A percentile compares a stretch with the other conserved stretches of the same genome.
Evolutionary conservation across 2,113 vertebrate species (phyloP).

Genomic region (Hemicordylus capensis): DNA sequence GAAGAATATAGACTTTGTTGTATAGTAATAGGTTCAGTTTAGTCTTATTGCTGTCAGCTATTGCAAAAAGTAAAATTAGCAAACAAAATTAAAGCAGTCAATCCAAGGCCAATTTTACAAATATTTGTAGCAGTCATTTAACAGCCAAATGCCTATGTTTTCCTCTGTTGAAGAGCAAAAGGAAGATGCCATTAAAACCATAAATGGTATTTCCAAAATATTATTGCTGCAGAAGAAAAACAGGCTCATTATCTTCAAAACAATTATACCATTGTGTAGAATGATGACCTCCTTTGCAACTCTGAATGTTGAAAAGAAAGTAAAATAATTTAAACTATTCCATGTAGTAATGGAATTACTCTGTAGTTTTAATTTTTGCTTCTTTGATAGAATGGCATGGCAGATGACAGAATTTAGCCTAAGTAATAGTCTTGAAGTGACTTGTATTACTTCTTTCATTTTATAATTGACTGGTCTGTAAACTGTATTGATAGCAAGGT

Average conservation of each 20-base stretch:
- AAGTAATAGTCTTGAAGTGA: no score
- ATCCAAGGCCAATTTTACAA: background rate
- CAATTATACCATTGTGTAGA: conserved; percentile 36
- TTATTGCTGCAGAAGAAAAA: background rate
- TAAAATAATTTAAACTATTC: conserved; percentile 13
- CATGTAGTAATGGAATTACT: background rate
- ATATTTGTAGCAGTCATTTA: background rate
- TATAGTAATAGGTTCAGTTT: background rate
- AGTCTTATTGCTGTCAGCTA: background rate
- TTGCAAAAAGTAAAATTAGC: background rate
- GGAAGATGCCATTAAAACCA: background rate
- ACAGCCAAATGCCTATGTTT: background rate
- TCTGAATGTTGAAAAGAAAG: conserved; percentile 28
- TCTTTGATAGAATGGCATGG: background rate
- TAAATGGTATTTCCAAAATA: background rate
- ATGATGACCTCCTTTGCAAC: conserved; percentile 46
- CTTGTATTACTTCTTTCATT: conserved; percentile 20
- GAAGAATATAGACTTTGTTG: background rate
- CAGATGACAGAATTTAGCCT: conserved; percentile 33
- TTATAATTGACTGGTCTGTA: background rate
- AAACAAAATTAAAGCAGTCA: background rate
- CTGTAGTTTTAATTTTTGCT: background rate
- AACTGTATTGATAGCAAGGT: conserved; percentile 47
- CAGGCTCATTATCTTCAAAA: background rate
- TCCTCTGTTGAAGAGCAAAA: background rate